Base-by-base conservation (phyloP, 2,113 vertebrate genomes). In the Gallinago paraguaiae region DNA sequence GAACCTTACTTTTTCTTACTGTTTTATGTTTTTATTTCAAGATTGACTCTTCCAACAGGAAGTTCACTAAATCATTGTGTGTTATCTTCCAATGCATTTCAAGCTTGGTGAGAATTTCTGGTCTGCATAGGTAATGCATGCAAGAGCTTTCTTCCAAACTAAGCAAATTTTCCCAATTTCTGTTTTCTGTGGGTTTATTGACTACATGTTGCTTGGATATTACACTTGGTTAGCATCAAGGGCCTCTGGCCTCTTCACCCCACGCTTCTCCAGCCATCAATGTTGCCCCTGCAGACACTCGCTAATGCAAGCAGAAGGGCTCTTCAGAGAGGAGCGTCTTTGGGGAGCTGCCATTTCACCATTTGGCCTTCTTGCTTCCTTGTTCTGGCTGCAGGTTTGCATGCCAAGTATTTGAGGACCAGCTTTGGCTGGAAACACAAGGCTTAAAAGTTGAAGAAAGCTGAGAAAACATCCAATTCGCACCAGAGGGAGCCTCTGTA, bases 291-390 rank as follows among this genome's bases (percentile, higher is more conserved):
- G 9, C 69, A 85, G 85, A 54, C 3, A 13, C 31, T 69, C 24
- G 4, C 39, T 69, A 51, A 79, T 33, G 85, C 11, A 17, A 94
- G 63, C 82, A 93, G 82, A 94, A 90, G 83, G 86, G 30, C 69
- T 94, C 65, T 81, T 74, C 25, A 74, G 88, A 74, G 88, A 92
- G 76, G 25, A 82, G 6, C 13, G 27, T 95, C 82, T 85, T 24
- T 65, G 70, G 85, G 94, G 91, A 94, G 24, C 31, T 96, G 89
- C 80, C 80, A 81, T 93, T 97, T 93, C 80, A 67, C 61, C 70
- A 74, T 86, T 94, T 88, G 87, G 88, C 85, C 65, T 91, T 37
- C 22, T 78, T 2, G 4, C 51, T 80, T 90, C 83, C 48, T 84
- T 14, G 6, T 56, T 71, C 82, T 86, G 88, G 88, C 65, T 76